Conservation (phyloP, 2,888 invertebrate genomes). For the Syrphus vitripennis region DNA sequence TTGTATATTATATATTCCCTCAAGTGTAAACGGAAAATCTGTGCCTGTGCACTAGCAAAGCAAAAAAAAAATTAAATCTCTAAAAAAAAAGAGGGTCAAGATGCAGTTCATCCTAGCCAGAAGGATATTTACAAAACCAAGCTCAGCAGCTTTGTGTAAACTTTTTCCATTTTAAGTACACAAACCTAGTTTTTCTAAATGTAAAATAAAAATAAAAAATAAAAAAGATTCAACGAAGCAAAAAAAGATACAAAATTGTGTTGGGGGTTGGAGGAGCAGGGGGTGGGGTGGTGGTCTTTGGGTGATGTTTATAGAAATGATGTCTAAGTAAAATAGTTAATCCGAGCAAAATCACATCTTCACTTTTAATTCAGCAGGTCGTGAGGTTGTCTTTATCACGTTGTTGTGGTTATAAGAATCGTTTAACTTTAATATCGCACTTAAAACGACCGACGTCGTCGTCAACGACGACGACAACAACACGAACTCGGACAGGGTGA, state of each 20-base stretch:
- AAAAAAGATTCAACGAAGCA: background rate
- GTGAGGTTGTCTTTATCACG: slow-evolving; percentile 45
- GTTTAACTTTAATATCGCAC: slow-evolving; percentile 60
- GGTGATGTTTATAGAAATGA: background rate
- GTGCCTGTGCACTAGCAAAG: background rate
- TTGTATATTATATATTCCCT: slow-evolving; percentile 11
- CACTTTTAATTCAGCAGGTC: slow-evolving; percentile 53
- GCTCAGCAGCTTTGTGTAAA: slow-evolving; percentile 58
- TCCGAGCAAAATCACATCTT: slow-evolving; percentile 57
- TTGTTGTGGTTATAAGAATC: slow-evolving; percentile 38
- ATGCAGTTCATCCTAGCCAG: slow-evolving; percentile 55
- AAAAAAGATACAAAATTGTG: background rate
- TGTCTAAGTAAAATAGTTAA: slow-evolving; percentile 51
- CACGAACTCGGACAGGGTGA: background rate
- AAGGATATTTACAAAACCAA: slow-evolving; percentile 46
- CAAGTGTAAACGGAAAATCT: slow-evolving; percentile 24
- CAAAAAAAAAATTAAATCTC: background rate
- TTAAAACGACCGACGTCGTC: slow-evolving; percentile 10
- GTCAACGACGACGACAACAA: background rate
- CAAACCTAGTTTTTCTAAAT: slow-evolving; percentile 38
- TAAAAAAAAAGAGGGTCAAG: slow-evolving; percentile 58
- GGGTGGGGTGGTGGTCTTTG: background rate
- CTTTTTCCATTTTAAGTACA: slow-evolving; percentile 54
- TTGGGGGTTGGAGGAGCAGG: background rate
- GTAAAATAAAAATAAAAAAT: background rate